These are phyloP conservation scores for Mactromeris polynyma DNA, from an alignment of 2,888 invertebrate species.

Conservation along the genomic window DNA sequence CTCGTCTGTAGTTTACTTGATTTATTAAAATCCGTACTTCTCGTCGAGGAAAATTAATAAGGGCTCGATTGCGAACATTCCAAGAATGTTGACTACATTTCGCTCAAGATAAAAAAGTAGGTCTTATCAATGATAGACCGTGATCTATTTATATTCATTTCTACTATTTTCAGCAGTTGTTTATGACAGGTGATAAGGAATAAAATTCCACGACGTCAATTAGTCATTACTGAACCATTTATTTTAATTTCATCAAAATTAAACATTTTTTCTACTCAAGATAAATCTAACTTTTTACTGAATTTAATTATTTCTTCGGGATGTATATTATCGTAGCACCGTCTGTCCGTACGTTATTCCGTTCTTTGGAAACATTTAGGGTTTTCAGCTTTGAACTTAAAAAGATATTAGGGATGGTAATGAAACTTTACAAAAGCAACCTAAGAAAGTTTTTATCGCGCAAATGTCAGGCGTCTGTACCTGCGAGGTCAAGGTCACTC, in stretches of 20 bases:
- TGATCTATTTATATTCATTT: neutral
- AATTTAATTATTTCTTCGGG: too few relatives aligned
- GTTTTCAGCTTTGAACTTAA: too few relatives aligned
- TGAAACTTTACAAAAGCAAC: too few relatives aligned
- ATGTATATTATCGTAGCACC: too few relatives aligned
- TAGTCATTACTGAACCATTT: neutral
- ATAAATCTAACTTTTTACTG: neutral
- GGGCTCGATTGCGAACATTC: neutral
- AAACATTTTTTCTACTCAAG: neutral
- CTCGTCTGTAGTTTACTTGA: neutral
- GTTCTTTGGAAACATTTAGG: too few relatives aligned
- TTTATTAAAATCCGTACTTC: neutral
- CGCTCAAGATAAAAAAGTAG: neutral
- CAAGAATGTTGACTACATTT: neutral
- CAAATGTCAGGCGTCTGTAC: too few relatives aligned
- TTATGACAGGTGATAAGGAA: neutral
- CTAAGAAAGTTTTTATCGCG: too few relatives aligned
- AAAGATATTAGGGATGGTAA: too few relatives aligned
- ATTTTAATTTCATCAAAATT: neutral
- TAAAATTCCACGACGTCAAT: slow-evolving; percentile 3
- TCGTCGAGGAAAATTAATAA: slow-evolving; percentile 14
- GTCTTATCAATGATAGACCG: neutral
- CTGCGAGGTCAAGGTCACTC: too few relatives aligned
- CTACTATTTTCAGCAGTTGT: neutral
- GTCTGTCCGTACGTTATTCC: too few relatives aligned